A percentile compares a stretch with the other conserved stretches of the same genome.
phyloP scores from a whole-genome alignment of 2,113 vertebrate genomes.

The Sterrhoptilus dennistouni region DNA sequence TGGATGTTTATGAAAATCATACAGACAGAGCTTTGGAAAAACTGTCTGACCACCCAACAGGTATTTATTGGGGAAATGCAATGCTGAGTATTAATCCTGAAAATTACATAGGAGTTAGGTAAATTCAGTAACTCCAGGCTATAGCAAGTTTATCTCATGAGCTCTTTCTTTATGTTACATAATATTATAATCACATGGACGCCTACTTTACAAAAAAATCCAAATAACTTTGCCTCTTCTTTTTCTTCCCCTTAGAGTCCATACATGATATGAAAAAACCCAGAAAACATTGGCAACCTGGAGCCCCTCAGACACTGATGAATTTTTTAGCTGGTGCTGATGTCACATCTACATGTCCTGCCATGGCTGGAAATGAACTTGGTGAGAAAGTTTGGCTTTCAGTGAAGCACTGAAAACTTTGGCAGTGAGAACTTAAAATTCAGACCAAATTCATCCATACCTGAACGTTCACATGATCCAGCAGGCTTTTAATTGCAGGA shows the following conservation, averaged over 20 bases:
- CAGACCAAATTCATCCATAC: not conserved
- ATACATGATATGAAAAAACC: not conserved
- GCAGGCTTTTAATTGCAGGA: not conserved
- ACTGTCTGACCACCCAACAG: slow-evolving; percentile 28
- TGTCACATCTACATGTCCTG: slow-evolving; percentile 56
- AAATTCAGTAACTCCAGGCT: not conserved
- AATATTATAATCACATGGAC: not conserved
- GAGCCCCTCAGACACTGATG: slow-evolving; percentile 76
- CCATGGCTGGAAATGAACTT: not conserved
- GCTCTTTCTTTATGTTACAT: not conserved
- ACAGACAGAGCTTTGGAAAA: slow-evolving; percentile 32
- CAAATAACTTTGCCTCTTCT: not conserved
- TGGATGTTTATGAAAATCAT: not conserved
- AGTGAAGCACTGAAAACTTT: not conserved
- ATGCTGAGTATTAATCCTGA: not conserved
- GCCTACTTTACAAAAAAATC: not conserved
- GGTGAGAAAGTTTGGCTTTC: not conserved
- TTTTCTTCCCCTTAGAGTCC: not conserved
- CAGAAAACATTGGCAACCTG: slow-evolving; percentile 74
- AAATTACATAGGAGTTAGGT: not conserved
- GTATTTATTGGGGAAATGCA: slow-evolving; percentile 33
- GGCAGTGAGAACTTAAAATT: not conserved
- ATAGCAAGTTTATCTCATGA: not conserved
- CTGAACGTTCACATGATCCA: not conserved
- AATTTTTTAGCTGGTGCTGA: slow-evolving; percentile 71